These are phyloP conservation scores for Characodon lateralis DNA, from an alignment of 2,797 vertebrate species.

Conservation along the genomic window DNA sequence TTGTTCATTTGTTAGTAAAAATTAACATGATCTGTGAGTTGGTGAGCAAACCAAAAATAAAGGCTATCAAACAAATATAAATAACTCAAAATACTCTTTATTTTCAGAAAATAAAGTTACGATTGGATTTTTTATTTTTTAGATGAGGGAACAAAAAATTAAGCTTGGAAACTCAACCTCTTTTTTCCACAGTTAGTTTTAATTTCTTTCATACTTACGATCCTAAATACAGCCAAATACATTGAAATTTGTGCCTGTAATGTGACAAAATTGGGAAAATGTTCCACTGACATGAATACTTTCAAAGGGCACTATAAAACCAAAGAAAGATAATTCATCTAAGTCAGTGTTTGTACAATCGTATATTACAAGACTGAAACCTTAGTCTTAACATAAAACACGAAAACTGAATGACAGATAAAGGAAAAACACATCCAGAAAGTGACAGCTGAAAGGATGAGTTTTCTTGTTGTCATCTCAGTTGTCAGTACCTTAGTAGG, in stretches of 20 bases:
- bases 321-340: not conserved
- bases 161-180: not conserved
- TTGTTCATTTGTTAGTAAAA: not conserved
- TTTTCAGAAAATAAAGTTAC: not conserved
- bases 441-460: constrained; percentile 2
- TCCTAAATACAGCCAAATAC: too few relatives aligned
- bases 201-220: not conserved
- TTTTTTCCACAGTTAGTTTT: not conserved
- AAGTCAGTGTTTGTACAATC: not conserved
- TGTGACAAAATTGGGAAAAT: not conserved
- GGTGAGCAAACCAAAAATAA: not conserved
- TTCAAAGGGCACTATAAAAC: not conserved
- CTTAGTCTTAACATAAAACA: not conserved
- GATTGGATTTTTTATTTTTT: not conserved
- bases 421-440: not conserved
- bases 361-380: not conserved
- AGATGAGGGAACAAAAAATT: not conserved
- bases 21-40: not conserved
- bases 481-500: not conserved
- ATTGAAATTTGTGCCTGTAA: not conserved
- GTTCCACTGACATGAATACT: not conserved
- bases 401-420: not conserved
- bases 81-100: not conserved
- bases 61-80: not conserved
- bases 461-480: constrained; percentile 15